Percentiles rank a stretch among this genome's conserved stretches.
Evolutionary conservation across 2,113 vertebrate genomes (phyloP).

Genomic region (Meles meles): DNA sequence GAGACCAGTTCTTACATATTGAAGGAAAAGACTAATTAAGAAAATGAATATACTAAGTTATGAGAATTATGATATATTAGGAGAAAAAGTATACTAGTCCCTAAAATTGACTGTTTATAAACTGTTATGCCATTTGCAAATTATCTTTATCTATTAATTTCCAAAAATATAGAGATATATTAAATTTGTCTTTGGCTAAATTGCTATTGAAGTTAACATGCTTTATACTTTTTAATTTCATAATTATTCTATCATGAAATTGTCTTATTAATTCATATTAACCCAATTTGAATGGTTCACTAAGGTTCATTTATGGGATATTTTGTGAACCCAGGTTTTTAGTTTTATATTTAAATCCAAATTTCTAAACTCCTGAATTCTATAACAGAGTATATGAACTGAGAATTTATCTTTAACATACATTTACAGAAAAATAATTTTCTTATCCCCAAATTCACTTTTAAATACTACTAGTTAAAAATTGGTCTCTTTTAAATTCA

Average conservation of each 20-base stretch:
- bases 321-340: neutral
- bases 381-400: neutral
- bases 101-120: neutral
- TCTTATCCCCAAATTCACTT: neutral
- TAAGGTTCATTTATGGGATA: neutral
- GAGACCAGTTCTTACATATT: neutral
- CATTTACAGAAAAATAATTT: neutral
- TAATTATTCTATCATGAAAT: neutral
- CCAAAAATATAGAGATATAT: neutral
- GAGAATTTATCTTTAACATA: neutral
- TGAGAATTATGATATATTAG: neutral
- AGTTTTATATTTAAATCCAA: neutral
- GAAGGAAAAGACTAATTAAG: neutral
- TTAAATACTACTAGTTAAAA: neutral
- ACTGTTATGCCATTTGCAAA: neutral
- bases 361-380: neutral
- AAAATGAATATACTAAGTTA: neutral
- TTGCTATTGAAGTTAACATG: neutral
- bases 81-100: neutral
- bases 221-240: neutral
- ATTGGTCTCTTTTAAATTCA: neutral
- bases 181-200: neutral
- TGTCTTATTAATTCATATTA: conserved; percentile 23
- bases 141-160: neutral
- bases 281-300: neutral